Base-by-base conservation (phyloP, 2,113 vertebrate species). In the Aphelocoma coerulescens region DNA sequence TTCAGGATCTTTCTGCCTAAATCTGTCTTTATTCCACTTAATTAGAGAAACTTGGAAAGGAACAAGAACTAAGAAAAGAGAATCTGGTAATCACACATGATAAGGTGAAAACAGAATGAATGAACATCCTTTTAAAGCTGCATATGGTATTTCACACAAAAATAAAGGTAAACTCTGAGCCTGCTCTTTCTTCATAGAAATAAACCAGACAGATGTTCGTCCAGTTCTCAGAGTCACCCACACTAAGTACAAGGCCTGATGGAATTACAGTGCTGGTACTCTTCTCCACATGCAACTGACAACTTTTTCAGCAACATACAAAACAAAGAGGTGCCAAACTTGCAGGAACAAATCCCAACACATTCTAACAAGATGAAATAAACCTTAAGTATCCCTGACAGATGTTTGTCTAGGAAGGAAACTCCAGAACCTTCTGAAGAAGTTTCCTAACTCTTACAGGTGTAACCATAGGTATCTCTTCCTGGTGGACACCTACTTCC, bases 261-360 rank as follows among this genome's bases (percentile, higher is more conserved):
- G 13, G 41, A 69, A 11, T 52, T 57, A 65, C 7, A 35, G 11
- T 17, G 15, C 33, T 69, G 9, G 2, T 33, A 9, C 3, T 39
- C 30, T 76, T 72, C 65, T 61, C 44, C 2, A 0, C 5, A 18
- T 22, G 33, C 2, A 54, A 12, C 28, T 6, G 1, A 21, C 22
- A 59, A 26, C 13, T 20, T 86, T 67, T 86, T 48, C 48, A 84
- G 66, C 10, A 76, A 62, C 4, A 32, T 9, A 41, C 15, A 58
- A 12, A 83, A 5, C 7, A 49, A 10, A 63, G 23, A 43, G 16
- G 35, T 13, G 22, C 13, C 62, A 72, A 23, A 44, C 28, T 58
- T 80, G n/a, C 18, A 83, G 57, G 23, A 84, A 44, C 4, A 72
- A 71, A 72, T 63, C 22, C 3, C 7, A 1, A 41, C 46, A 20